A percentile compares a stretch with the other conserved stretches of the same genome.
Conservation (phyloP, 1,140 invertebrate genomes). For the Sweltsa coloradensis region DNA sequence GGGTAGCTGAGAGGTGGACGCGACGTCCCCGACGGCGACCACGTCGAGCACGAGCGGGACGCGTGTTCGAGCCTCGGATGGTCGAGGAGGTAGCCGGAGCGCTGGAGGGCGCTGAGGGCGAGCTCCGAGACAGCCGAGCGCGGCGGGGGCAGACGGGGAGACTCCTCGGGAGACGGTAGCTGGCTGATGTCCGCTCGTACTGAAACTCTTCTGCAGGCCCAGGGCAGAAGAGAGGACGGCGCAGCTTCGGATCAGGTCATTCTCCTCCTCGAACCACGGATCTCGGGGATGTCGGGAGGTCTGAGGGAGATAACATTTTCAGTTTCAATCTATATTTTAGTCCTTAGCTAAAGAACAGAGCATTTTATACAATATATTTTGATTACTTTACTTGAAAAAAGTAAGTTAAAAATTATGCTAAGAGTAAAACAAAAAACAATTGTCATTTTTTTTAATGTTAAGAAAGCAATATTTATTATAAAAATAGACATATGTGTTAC, state of each 20-base stretch:
- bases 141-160: conserved; percentile 22
- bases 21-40: conserved; percentile 66
- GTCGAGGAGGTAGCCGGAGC: conserved; percentile 39
- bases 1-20: conserved; percentile 55
- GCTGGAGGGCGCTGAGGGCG: conserved; percentile 46
- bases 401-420: no score
- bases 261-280: conserved; percentile 61
- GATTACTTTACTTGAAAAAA: no score
- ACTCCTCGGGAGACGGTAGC: conserved; percentile 18
- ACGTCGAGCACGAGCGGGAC: conserved; percentile 72
- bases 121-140: conserved; percentile 46
- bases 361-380: no score
- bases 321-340: no score
- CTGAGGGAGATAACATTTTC: no score
- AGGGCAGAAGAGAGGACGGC: conserved; percentile 63
- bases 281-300: conserved; percentile 46
- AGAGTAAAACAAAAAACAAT: no score
- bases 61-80: conserved; percentile 48
- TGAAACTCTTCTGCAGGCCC: conserved; percentile 68
- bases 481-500: no score
- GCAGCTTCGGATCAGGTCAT: conserved; percentile 63
- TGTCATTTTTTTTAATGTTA: no score
- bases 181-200: conserved; percentile 57
- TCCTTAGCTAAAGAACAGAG: no score
- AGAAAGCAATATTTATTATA: no score